Percentiles rank a stretch among this genome's conserved stretches.
These are phyloP conservation scores for Amiota communis DNA, from an alignment of 2,888 invertebrate species.

Conservation along the genomic window DNA sequence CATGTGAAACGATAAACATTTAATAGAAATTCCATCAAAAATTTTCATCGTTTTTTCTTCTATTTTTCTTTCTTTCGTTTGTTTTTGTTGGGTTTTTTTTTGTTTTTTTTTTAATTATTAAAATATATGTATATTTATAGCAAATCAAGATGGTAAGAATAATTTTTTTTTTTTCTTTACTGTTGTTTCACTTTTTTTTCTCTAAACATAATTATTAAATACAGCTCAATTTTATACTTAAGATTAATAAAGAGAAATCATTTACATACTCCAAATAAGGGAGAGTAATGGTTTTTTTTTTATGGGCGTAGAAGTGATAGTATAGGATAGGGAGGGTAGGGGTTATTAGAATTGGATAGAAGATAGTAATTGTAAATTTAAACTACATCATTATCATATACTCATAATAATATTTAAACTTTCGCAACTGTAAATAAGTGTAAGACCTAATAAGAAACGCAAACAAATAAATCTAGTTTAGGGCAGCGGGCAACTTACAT, in stretches of 20 bases:
- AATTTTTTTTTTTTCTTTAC: neutral
- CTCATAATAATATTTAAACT: neutral
- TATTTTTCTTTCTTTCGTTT: neutral
- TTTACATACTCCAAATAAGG: neutral
- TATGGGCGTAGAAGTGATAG: neutral
- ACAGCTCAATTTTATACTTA: neutral
- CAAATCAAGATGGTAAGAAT: neutral
- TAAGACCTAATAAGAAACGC: slow-evolving; percentile 3
- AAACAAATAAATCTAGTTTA: slow-evolving; percentile 4
- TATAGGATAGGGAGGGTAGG: too few species aligned
- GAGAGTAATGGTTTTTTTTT: neutral
- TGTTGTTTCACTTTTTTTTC: neutral
- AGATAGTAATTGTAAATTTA: neutral
- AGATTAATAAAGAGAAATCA: neutral
- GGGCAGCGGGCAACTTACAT: slow-evolving; percentile 14
- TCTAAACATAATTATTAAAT: slow-evolving; percentile 3
- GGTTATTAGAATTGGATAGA: too few species aligned
- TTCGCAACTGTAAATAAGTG: slow-evolving; percentile 1
- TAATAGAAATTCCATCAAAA: too few species aligned
- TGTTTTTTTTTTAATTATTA: neutral
- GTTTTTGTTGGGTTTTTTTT: neutral
- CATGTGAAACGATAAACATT: too few species aligned
- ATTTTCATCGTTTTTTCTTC: neutral
- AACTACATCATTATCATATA: slow-evolving; percentile 5
- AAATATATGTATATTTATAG: slow-evolving; percentile 11